A percentile compares a stretch with the other conserved stretches of the same genome.
These are phyloP conservation scores for Perizoma affinitatum DNA, from an alignment of 2,888 invertebrate species.

Conservation along the genomic window DNA sequence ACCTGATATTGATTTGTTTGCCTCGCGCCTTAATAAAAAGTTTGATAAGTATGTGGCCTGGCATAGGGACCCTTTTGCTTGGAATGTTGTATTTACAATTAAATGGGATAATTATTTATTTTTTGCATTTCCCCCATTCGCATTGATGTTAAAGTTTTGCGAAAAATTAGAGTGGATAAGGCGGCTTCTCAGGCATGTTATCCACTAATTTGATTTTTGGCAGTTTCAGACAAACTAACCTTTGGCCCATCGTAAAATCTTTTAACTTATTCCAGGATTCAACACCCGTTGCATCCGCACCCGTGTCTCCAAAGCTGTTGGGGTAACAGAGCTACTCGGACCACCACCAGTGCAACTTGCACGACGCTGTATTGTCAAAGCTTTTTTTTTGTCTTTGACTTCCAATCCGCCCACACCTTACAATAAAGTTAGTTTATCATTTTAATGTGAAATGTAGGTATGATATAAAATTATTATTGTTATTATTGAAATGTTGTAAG, in stretches of 20 bases:
- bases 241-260: too few relatives aligned
- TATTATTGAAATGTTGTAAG: neutral
- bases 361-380: constrained; percentile 9
- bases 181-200: too few relatives aligned
- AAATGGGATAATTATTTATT: constrained; percentile 7
- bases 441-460: too few relatives aligned
- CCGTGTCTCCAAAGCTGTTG: constrained; percentile 20
- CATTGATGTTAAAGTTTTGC: neutral
- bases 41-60: constrained; percentile 12
- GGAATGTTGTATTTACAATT: constrained; percentile 8
- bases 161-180: too few relatives aligned
- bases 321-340: constrained; percentile 20
- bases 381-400: constrained; percentile 31
- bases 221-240: too few relatives aligned
- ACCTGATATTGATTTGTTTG: constrained; percentile 18
- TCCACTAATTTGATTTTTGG: too few relatives aligned
- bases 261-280: too few relatives aligned
- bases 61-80: constrained; percentile 8
- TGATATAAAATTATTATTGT: neutral
- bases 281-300: constrained; percentile 9
- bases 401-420: constrained; percentile 16
- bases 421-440: neutral
- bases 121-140: constrained; percentile 21
- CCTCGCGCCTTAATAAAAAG: neutral
- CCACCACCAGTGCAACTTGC: constrained; percentile 28